Conservation (phyloP, 1,140 invertebrate genomes). For the Caenorhabditis remanei region DNA sequence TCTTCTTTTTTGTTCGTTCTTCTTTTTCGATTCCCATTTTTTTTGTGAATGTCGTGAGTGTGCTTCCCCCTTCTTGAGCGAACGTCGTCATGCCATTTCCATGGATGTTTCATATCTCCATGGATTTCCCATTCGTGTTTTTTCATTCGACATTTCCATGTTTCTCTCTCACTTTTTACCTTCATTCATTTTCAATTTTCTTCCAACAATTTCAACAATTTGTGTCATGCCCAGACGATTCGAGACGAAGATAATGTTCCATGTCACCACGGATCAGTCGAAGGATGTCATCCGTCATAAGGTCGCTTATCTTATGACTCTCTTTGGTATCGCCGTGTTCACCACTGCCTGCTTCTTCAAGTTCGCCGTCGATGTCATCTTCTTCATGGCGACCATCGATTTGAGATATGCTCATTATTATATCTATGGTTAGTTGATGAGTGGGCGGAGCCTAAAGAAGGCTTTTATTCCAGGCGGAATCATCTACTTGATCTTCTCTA, state of each 20-base stretch:
- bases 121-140: not conserved
- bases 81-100: not conserved
- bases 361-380: not conserved
- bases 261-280: not conserved
- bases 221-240: not conserved
- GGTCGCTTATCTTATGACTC: not conserved
- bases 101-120: no score
- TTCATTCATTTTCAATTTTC: not conserved
- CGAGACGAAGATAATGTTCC: not conserved
- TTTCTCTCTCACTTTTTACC: not conserved
- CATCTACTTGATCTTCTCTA: not conserved
- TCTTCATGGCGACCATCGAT: constrained; percentile 5
- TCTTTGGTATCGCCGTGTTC: not conserved
- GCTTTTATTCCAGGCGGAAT: not conserved
- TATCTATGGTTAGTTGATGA: not conserved
- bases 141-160: not conserved
- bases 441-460: no score
- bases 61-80: no score
- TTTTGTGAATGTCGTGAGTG: no score
- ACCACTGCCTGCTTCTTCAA: constrained; percentile 7
- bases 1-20: no score
- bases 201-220: not conserved
- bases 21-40: no score
- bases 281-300: constrained; percentile 6
- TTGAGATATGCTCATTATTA: constrained; percentile 10